Conservation (phyloP, 1,140 invertebrate species). For the Cherax quadricarinatus region DNA sequence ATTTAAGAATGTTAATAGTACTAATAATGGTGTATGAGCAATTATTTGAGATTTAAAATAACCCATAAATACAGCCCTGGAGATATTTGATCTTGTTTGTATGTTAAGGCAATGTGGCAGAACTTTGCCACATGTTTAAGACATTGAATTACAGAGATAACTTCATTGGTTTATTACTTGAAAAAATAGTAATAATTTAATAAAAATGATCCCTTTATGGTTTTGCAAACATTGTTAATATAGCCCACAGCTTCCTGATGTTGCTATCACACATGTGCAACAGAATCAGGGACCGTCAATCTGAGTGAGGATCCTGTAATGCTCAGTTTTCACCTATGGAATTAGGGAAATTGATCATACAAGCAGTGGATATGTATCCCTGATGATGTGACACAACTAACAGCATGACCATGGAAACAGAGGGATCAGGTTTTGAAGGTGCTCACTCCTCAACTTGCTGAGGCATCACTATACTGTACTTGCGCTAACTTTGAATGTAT, state of each 20-base stretch:
- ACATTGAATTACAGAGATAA: too few species aligned
- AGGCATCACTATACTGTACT: conserved; percentile 36
- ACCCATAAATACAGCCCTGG: too few species aligned
- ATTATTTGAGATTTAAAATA: too few species aligned
- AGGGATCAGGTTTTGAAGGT: conserved; percentile 44
- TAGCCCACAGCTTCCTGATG: conserved; percentile 23
- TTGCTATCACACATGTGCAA: conserved; percentile 26
- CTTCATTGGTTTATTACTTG: background rate
- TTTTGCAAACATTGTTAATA: conserved; percentile 11
- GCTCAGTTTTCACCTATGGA: background rate
- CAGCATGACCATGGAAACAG: conserved; percentile 41
- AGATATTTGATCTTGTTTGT: too few species aligned
- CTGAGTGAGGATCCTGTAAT: background rate
- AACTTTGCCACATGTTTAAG: too few species aligned
- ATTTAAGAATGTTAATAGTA: background rate
- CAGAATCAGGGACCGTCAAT: conserved; percentile 1
- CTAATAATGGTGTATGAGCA: too few species aligned
- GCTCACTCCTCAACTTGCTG: conserved; percentile 35
- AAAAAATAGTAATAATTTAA: background rate
- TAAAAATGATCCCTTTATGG: background rate
- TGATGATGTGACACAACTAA: conserved; percentile 45
- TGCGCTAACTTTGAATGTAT: conserved; percentile 23
- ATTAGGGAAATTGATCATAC: background rate
- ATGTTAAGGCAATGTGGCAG: too few species aligned
- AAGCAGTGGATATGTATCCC: conserved; percentile 17